These are phyloP conservation scores for Montifringilla adamsi DNA, from an alignment of 2,113 vertebrate genomes.

Conservation along the genomic window DNA sequence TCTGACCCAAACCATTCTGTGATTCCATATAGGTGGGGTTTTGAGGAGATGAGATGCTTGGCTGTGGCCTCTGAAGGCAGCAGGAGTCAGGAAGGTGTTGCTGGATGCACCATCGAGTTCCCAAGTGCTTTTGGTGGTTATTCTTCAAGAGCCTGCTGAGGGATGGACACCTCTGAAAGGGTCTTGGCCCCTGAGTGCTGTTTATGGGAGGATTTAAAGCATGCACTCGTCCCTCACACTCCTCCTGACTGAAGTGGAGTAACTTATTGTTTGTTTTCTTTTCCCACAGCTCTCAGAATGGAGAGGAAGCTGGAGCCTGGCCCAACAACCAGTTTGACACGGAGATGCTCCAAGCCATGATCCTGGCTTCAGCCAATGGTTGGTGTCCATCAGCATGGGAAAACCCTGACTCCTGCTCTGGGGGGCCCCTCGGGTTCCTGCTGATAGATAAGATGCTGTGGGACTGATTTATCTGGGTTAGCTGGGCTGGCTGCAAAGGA, in stretches of 20 bases:
- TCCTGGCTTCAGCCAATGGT: conserved; percentile 94
- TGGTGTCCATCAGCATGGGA: conserved; percentile 15
- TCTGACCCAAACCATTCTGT: not conserved
- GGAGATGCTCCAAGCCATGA: conserved; percentile 95
- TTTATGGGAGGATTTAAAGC: not conserved
- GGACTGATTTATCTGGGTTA: not conserved
- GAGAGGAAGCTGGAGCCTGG: conserved; percentile 95
- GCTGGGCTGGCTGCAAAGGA: not conserved
- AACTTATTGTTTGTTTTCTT: conserved; percentile 32
- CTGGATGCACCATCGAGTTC: not conserved
- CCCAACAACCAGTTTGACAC: conserved; percentile 96
- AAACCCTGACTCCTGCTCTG: not conserved
- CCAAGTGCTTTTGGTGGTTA: not conserved
- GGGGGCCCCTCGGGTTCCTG: fast-evolving
- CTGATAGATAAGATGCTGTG: not conserved
- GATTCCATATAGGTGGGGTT: not conserved
- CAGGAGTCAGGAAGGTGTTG: not conserved
- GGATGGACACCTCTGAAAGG: not conserved
- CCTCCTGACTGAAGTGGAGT: not conserved
- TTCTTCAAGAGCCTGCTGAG: not conserved
- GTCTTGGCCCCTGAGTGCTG: not conserved
- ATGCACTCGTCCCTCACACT: not conserved
- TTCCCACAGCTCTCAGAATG: conserved; percentile 76
- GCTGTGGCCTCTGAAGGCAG: not conserved
- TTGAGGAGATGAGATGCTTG: not conserved